Conservation (phyloP, 2,888 invertebrate species). For the Ochropleura leucogaster region DNA sequence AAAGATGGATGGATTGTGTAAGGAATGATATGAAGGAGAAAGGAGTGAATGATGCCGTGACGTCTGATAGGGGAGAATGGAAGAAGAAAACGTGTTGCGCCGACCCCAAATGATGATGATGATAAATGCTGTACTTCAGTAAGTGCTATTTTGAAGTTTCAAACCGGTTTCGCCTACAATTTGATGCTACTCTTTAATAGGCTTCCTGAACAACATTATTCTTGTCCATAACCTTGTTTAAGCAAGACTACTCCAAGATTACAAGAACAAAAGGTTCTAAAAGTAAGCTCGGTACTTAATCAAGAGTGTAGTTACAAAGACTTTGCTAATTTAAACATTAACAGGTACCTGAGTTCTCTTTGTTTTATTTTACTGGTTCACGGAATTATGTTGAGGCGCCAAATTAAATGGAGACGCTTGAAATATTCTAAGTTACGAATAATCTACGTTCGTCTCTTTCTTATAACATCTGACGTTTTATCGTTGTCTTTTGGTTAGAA, state of each 20-base stretch:
- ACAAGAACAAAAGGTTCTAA: constrained; percentile 41
- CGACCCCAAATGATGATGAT: too few relatives aligned
- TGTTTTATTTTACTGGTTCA: constrained; percentile 21
- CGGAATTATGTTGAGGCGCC: constrained; percentile 6
- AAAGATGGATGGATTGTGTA: too few relatives aligned
- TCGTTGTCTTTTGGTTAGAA: neutral
- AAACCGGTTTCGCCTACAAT: neutral
- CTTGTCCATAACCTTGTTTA: constrained; percentile 1
- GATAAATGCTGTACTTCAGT: neutral
- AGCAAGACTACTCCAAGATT: constrained; percentile 12
- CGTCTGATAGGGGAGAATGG: too few relatives aligned
- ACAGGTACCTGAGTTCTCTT: constrained; percentile 6
- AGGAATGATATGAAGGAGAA: too few relatives aligned
- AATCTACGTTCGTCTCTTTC: neutral
- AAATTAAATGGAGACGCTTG: neutral
- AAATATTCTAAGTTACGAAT: neutral
- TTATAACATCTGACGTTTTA: neutral
- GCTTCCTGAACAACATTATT: neutral
- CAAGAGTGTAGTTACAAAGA: constrained; percentile 38
- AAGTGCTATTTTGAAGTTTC: neutral
- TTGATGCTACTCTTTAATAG: neutral
- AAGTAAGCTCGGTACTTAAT: constrained; percentile 34
- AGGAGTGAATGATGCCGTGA: too few relatives aligned
- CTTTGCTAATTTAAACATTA: constrained; percentile 45
- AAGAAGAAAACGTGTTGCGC: too few relatives aligned